Percentiles rank a stretch among this genome's conserved stretches.
Conservation (phyloP, 1,140 invertebrate genomes). For the Oreohelix idahoensis region DNA sequence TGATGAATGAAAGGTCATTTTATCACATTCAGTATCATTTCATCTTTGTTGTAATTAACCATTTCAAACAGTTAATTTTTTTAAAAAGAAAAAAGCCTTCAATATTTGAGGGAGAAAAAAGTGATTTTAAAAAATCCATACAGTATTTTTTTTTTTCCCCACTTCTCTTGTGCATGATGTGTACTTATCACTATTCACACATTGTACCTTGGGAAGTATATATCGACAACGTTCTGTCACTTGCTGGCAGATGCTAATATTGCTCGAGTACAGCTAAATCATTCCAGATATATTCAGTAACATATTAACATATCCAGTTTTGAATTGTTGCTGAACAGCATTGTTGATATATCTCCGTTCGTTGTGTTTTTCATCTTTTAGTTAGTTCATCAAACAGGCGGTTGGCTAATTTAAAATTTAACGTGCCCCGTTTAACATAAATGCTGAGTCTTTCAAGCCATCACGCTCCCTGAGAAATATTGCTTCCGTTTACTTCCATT, state of each 20-base stretch:
- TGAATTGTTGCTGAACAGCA: background rate
- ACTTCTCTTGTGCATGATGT: no score
- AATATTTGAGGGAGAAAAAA: background rate
- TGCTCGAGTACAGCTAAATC: constrained; percentile 17
- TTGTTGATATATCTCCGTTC: background rate
- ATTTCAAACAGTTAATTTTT: no score
- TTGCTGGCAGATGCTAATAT: background rate
- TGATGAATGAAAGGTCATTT: no score
- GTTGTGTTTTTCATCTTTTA: background rate
- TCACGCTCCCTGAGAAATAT: background rate
- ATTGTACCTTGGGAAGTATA: background rate
- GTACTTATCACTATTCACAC: background rate
- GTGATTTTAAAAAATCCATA: background rate
- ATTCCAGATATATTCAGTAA: constrained; percentile 26
- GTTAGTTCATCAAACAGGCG: background rate
- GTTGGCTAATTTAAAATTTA: background rate
- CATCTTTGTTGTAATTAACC: no score
- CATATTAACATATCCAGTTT: constrained; percentile 33
- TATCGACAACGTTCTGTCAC: background rate
- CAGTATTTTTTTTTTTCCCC: background rate
- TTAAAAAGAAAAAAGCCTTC: background rate
- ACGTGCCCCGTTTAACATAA: constrained; percentile 4
- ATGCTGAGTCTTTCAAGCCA: constrained; percentile 38
- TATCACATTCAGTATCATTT: no score
- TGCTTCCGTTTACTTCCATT: background rate